Percentiles rank a stretch among this genome's conserved stretches.
phyloP scores from a whole-genome alignment of 2,888 invertebrate species.

The Polia nebulosa region DNA sequence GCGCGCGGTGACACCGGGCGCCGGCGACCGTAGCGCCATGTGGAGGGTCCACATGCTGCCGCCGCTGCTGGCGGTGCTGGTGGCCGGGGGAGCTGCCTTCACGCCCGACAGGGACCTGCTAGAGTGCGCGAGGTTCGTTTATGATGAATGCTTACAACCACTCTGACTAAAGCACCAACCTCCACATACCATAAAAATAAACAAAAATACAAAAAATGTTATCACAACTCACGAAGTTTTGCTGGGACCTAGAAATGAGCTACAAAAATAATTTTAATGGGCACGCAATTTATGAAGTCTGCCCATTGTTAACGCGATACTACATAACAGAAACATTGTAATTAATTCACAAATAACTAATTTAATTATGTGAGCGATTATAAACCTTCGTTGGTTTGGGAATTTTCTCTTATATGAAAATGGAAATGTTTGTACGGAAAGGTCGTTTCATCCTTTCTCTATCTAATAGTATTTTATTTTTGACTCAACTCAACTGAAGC shows the following conservation, averaged over 20 bases:
- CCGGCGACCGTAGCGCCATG: conserved; percentile 85
- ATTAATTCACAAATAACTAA: conserved; percentile 48
- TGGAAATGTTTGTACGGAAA: background rate
- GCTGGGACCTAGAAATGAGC: conserved; percentile 81
- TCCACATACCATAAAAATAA: conserved; percentile 32
- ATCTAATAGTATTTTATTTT: conserved; percentile 1
- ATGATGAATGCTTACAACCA: conserved; percentile 28
- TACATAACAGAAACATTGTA: conserved; percentile 41
- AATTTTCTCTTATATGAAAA: conserved; percentile 20
- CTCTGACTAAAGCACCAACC: conserved; percentile 8
- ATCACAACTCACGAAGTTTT: conserved; percentile 66
- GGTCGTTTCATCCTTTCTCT: background rate
- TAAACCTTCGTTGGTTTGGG: conserved; percentile 1
- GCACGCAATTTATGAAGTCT: conserved; percentile 76
- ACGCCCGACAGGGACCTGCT: conserved; percentile 86
- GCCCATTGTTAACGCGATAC: conserved; percentile 53
- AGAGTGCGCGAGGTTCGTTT: conserved; percentile 89
- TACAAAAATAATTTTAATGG: conserved; percentile 87
- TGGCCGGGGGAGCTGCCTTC: conserved; percentile 83
- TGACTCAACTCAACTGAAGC: background rate
- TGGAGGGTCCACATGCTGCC: conserved; percentile 83
- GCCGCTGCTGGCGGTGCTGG: conserved; percentile 81
- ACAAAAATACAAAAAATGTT: conserved; percentile 30
- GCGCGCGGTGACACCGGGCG: conserved; percentile 79
- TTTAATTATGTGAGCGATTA: conserved; percentile 45